phyloP scores from a whole-genome alignment of 2,113 vertebrate genomes.

The Gallinago jamesoni region DNA sequence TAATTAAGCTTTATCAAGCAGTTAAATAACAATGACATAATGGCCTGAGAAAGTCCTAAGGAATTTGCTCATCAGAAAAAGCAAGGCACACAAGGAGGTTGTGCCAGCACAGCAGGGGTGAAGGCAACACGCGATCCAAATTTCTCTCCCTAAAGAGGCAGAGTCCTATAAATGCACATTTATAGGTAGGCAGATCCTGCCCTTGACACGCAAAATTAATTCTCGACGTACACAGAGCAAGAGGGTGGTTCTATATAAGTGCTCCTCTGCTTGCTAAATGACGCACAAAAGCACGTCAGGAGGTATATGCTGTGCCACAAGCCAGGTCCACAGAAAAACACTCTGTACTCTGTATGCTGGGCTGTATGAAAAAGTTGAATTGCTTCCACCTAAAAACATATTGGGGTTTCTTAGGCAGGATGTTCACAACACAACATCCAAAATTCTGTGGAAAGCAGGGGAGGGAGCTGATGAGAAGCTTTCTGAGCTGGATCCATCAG shows the following conservation, averaged over 20 bases:
- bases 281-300: rapidly evolving
- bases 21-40: background rate
- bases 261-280: background rate
- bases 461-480: background rate
- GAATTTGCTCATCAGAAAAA: background rate
- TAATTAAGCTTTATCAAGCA: background rate
- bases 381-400: background rate
- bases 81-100: rapidly evolving
- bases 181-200: background rate
- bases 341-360: rapidly evolving
- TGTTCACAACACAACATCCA: background rate
- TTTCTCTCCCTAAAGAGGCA: background rate
- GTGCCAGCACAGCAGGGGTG: background rate
- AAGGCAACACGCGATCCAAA: rapidly evolving
- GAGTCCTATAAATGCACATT: background rate
- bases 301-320: background rate
- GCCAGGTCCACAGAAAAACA: background rate
- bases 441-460: background rate
- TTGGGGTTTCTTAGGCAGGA: background rate
- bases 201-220: background rate
- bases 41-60: background rate
- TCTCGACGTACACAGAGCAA: background rate
- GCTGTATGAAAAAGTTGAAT: rapidly evolving
- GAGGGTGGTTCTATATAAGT: background rate
- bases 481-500: background rate